Conservation (phyloP, 2,888 invertebrate species). For the Zygaena filipendulae region DNA sequence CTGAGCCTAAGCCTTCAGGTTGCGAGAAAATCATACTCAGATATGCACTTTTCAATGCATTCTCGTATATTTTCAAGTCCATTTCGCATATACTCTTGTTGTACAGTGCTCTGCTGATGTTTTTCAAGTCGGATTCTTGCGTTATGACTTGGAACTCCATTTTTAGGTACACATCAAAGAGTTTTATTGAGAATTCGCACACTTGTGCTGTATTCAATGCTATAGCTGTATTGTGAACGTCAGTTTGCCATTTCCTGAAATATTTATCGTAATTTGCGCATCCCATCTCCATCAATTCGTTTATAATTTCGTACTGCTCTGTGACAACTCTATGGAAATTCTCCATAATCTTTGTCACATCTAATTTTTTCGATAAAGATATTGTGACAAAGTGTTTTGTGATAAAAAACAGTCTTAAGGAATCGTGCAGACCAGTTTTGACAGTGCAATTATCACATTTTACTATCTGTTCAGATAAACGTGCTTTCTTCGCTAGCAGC, state of each 20-base stretch:
- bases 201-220: conserved; percentile 31
- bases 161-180: conserved; percentile 40
- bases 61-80: conserved; percentile 31
- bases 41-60: conserved; percentile 37
- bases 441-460: conserved; percentile 46
- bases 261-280: conserved; percentile 40
- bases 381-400: conserved; percentile 30
- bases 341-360: conserved; percentile 22
- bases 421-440: conserved; percentile 40
- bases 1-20: conserved; percentile 26
- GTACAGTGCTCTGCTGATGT: conserved; percentile 41
- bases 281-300: conserved; percentile 23
- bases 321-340: conserved; percentile 23
- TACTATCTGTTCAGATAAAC: conserved; percentile 27
- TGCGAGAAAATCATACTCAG: conserved; percentile 37
- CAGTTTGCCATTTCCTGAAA: conserved; percentile 39
- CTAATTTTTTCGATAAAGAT: conserved; percentile 21
- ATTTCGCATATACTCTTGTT: conserved; percentile 53
- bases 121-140: conserved; percentile 27
- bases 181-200: conserved; percentile 35
- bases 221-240: conserved; percentile 48
- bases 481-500: conserved; percentile 27
- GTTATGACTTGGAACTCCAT: conserved; percentile 28
- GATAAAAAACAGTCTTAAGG: conserved; percentile 35
- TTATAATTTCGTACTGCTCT: conserved; percentile 32